Conservation (phyloP, 2,113 vertebrate species). For the Desmodus rotundus region DNA sequence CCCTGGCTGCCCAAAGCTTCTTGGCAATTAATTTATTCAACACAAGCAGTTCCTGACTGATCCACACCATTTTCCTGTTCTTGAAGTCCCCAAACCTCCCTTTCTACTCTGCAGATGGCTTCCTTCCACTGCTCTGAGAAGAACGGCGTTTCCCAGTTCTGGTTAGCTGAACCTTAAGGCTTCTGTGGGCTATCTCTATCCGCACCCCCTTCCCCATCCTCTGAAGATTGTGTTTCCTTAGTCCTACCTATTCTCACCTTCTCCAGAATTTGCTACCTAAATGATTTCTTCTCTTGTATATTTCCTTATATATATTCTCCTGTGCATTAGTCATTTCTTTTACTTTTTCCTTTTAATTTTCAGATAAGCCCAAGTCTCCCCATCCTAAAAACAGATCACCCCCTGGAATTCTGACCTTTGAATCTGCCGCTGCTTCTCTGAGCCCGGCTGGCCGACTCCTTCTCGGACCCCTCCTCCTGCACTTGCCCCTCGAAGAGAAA, state of each 20-base stretch:
- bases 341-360: conserved; percentile 11
- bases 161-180: not conserved
- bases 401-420: not conserved
- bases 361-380: not conserved
- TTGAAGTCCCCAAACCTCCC: not conserved
- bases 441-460: not conserved
- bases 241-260: not conserved
- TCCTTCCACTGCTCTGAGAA: not conserved
- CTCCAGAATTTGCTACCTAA: not conserved
- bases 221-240: not conserved
- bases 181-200: not conserved
- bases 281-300: not conserved
- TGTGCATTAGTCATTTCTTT: not conserved
- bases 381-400: not conserved
- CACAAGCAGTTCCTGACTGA: not conserved
- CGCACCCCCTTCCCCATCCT: not conserved
- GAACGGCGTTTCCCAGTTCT: not conserved
- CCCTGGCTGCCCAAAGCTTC: not conserved
- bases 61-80: not conserved
- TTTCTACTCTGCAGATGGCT: not conserved
- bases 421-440: not conserved
- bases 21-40: not conserved
- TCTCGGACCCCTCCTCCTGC: not conserved
- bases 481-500: not conserved
- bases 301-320: not conserved